phyloP scores from a whole-genome alignment of 2,113 vertebrate genomes.

The Oreochromis aureus region DNA sequence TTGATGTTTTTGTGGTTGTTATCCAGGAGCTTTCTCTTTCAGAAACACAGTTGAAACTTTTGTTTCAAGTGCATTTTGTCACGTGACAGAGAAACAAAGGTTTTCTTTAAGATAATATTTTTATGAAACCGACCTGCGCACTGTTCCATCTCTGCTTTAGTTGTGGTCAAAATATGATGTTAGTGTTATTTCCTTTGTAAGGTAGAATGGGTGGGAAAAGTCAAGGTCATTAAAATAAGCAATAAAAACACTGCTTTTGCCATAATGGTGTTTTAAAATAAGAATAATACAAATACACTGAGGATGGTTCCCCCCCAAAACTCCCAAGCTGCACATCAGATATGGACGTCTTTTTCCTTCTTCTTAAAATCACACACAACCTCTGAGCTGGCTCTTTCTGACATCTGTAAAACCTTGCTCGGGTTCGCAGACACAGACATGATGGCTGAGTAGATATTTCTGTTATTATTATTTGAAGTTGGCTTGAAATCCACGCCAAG shows the following conservation, averaged over 20 bases:
- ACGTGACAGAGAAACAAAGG: not conserved
- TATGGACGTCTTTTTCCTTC: not conserved
- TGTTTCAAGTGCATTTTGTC: not conserved
- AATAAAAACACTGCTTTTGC: not conserved
- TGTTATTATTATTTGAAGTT: rapidly evolving
- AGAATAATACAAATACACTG: rapidly evolving
- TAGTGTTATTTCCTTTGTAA: not conserved
- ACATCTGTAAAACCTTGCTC: not conserved
- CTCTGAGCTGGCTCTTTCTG: rapidly evolving
- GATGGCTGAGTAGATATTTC: not conserved
- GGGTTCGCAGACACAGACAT: not conserved
- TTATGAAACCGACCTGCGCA: not conserved
- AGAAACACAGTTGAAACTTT: rapidly evolving
- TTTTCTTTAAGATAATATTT: not conserved
- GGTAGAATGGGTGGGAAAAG: not conserved
- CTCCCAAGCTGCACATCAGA: not conserved
- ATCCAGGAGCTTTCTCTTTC: not conserved
- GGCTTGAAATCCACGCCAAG: not conserved
- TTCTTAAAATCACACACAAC: not conserved
- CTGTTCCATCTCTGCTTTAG: not conserved
- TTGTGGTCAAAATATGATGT: not conserved
- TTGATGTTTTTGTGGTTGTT: not conserved
- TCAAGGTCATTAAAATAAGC: rapidly evolving
- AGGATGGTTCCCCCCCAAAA: not conserved
- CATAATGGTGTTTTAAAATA: not conserved